Evolutionary conservation across 2,113 vertebrate genomes (phyloP), one percentile per base, ranked within the genome.

Genomic region (Myotis lucifugus): DNA sequence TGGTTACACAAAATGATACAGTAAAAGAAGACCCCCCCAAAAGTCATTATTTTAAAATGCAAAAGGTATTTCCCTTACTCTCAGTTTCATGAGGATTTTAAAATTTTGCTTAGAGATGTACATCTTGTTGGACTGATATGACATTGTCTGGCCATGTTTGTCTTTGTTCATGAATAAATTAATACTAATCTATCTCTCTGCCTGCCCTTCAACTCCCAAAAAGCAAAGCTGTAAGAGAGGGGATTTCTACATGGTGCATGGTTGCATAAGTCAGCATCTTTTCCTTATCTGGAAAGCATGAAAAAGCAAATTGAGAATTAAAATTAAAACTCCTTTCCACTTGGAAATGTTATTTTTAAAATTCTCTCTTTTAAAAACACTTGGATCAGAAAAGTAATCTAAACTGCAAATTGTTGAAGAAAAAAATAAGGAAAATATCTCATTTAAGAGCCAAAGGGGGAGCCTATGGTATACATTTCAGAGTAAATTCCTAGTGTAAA

Each of bases 21-120:
- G 21, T 77, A 69, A 93, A 78, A 37, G 37, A 67, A 34, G 18
- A 69, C 23, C 8, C 56, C 56, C 17, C 56, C 21, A 82, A 34
- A 95, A 77, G 42, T 72, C 66, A 64, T 69, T 61, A 67, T 29
- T 94, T 85, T 56, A 59, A 92, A 81, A 91, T 32, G 6, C 29
- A 67, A 74, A 73, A 37, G 8, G 2, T 17, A 46, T 76, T 92
- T 83, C 66, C 21, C 27, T 90, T 67, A 77, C 48, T 76, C 52
- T 76, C 50, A 66, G 40, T 34, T 72, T 79, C 18, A 6, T 42
- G 37, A 94, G 46, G 64, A 52, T 37, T 83, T 90, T 32, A 0
- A 67, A 61, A 27, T 74, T 77, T 78, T 86, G 13, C 89, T 72
- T 54, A 64, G 56, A 83, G 69, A 7, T 42, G 6, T 78, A 3